Evolutionary conservation across 2,888 invertebrate genomes (phyloP), one percentile per base, ranked within the genome.

Genomic region (Heteromurus nitidus): DNA sequence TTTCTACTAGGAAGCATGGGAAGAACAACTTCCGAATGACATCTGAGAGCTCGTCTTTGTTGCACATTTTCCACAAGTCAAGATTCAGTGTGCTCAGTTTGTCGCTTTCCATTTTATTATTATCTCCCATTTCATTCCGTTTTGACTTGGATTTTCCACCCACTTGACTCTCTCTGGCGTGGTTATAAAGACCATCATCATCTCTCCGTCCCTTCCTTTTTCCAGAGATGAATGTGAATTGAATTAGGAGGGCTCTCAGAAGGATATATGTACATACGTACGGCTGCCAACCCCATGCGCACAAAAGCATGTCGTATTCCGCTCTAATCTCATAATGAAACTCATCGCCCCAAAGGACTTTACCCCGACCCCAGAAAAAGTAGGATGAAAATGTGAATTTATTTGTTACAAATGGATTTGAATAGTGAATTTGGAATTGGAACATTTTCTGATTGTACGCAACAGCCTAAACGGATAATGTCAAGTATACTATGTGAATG

Each of bases 141-240:
- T 22, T 18, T 62, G 69, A 16, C 62, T 55, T 67, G 22, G 50
- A 73, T 80, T 81, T 81, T 81, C 81, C 74, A 75, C 47, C 55
- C 55, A 69, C 72, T 74, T 75, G 67, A 65, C 68, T 68, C 60
- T 74, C 30, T 18, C 36, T 64, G 18, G 28, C 3, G 22, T 79
- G 73, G 30, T 30, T n/a, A n/a, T n/a, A n/a, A n/a, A n/a, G n/a
- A n/a, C n/a, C n/a, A n/a, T n/a, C n/a, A n/a, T n/a, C n/a, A n/a
- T n/a, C n/a, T n/a, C n/a, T n/a, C n/a, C n/a, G n/a, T n/a, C n/a
- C 47, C 76, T 64, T 30, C 24, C 44, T 31, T 20, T 50, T 62
- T 53, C 55, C 58, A 47, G 42, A n/a, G n/a, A n/a, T n/a, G n/a
- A n/a, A n/a, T n/a, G n/a, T n/a, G n/a, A n/a, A n/a, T n/a, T n/a